Evolutionary conservation across 2,113 vertebrate genomes (phyloP).

Genomic region (Apodemus speciosus): DNA sequence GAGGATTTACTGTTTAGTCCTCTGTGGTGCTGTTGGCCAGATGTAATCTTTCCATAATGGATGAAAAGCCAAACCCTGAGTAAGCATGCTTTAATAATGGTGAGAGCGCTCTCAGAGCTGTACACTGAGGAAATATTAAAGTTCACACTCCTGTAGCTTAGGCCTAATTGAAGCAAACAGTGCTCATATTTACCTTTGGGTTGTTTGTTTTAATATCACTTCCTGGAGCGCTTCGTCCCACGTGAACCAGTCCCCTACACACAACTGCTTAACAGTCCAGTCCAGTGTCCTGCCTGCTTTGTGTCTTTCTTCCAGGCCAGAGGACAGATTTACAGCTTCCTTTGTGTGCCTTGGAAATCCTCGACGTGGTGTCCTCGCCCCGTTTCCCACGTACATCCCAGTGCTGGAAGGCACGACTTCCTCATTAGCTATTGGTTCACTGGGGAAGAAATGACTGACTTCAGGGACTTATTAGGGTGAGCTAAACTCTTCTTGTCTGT

Average conservation of each 20-base stretch:
- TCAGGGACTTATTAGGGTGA: constrained; percentile 20
- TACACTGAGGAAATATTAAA: constrained; percentile 73
- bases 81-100: constrained; percentile 78
- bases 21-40: constrained; percentile 70
- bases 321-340: constrained; percentile 46
- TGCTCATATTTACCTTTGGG: constrained; percentile 72
- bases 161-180: constrained; percentile 79
- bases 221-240: constrained; percentile 36
- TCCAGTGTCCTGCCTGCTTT: neutral
- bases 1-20: constrained; percentile 71
- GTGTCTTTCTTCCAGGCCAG: constrained; percentile 36
- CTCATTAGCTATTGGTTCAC: constrained; percentile 57
- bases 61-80: constrained; percentile 69
- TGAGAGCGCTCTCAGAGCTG: constrained; percentile 53
- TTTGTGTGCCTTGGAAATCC: constrained; percentile 49
- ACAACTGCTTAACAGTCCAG: neutral
- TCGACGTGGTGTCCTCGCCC: neutral
- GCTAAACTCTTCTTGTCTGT: constrained; percentile 9
- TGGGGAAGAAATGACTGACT: constrained; percentile 19
- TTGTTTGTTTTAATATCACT: constrained; percentile 67
- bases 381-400: neutral
- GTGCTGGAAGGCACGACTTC: neutral
- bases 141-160: constrained; percentile 70
- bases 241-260: constrained; percentile 18
- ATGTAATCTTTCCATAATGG: constrained; percentile 76